Percentiles rank a stretch among this genome's conserved stretches.
These are phyloP conservation scores for Napeogenes inachia DNA, from an alignment of 2,888 invertebrate species.

Conservation along the genomic window DNA sequence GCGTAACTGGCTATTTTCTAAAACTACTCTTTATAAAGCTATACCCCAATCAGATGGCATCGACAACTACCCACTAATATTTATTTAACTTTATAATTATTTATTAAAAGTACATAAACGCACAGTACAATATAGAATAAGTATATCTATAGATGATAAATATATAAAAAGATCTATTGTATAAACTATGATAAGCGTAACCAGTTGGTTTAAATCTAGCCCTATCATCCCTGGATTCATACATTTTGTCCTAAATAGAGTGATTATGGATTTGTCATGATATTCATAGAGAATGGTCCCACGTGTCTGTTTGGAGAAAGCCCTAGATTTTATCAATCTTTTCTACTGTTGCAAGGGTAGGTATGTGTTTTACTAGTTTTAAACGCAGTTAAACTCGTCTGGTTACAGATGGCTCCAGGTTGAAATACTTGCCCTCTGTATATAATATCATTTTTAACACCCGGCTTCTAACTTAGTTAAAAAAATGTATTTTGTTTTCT, in stretches of 20 bases:
- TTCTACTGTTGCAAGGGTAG: background rate
- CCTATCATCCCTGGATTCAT: conserved; percentile 59
- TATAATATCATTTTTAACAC: no score
- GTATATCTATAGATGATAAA: conserved; percentile 60
- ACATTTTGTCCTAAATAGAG: conserved; percentile 56
- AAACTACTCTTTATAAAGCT: conserved; percentile 80
- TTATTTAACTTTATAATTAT: conserved; percentile 24
- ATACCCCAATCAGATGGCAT: conserved; percentile 72
- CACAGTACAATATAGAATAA: conserved; percentile 62
- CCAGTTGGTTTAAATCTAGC: conserved; percentile 63
- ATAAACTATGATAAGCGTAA: conserved; percentile 73
- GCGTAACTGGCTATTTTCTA: conserved; percentile 32
- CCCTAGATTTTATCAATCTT: conserved; percentile 19
- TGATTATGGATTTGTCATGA: conserved; percentile 71
- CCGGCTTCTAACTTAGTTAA: no score
- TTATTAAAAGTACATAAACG: conserved; percentile 28
- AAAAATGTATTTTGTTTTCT: no score
- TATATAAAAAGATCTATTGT: conserved; percentile 68
- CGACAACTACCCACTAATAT: conserved; percentile 34
- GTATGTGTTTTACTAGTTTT: background rate
- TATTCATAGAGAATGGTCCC: conserved; percentile 73
- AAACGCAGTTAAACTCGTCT: background rate
- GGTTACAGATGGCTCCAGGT: no score
- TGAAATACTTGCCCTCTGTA: no score
- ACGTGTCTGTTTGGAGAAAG: conserved; percentile 62